Percentiles rank a stretch among this genome's conserved stretches.
Evolutionary conservation across 2,113 vertebrate genomes (phyloP).

Genomic region (Leiothrix lutea): DNA sequence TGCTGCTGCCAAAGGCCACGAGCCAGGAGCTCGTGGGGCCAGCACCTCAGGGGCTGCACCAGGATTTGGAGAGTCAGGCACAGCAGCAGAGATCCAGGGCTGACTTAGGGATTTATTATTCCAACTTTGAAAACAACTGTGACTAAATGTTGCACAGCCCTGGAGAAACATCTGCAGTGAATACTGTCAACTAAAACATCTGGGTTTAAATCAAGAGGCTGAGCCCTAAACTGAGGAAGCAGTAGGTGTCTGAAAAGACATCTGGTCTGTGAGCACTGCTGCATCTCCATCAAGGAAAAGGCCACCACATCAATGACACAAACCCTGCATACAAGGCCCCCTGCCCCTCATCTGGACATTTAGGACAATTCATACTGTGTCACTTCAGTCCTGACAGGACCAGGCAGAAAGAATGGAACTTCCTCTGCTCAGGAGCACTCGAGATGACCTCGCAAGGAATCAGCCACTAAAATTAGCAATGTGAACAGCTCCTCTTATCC

Average conservation of each 20-base stretch:
- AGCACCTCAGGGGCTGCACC: neutral
- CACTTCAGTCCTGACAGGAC: neutral
- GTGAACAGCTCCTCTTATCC: neutral
- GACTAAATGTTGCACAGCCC: neutral
- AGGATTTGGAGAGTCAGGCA: neutral
- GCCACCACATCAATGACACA: neutral
- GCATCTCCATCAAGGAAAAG: neutral
- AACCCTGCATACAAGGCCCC: neutral
- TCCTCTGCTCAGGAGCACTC: neutral
- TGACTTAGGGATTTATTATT: neutral
- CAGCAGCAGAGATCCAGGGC: neutral
- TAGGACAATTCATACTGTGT: neutral
- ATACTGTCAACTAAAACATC: neutral
- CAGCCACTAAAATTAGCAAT: slow-evolving; percentile 43
- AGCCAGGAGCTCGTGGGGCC: too few species aligned
- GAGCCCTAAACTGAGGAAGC: neutral
- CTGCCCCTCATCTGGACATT: neutral
- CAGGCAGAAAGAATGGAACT: neutral
- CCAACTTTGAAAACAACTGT: neutral
- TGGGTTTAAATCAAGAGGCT: neutral
- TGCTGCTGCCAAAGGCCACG: neutral
- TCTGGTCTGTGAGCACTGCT: neutral
- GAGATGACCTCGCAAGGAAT: neutral
- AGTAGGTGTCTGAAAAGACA: neutral
- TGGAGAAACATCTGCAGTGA: neutral